A percentile compares a stretch with the other conserved stretches of the same genome.
These are phyloP conservation scores for Halichoerus grypus DNA, from an alignment of 2,113 vertebrate genomes.

Conservation along the genomic window DNA sequence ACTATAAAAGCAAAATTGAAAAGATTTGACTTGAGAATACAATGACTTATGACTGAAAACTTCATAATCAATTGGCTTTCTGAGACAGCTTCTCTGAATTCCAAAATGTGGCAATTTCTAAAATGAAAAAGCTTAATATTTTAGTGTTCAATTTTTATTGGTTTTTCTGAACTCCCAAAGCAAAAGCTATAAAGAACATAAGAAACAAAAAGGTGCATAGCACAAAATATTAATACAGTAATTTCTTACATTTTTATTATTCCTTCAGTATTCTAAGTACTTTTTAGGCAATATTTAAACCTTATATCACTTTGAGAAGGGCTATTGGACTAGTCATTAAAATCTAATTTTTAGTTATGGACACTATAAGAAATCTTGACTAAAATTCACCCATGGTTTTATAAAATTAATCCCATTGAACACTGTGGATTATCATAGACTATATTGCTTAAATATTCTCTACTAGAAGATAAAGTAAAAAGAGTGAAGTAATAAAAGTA, in stretches of 20 bases:
- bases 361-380: conserved; percentile 17
- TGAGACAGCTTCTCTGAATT: conserved; percentile 48
- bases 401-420: conserved; percentile 7
- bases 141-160: conserved; percentile 65
- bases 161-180: conserved; percentile 55
- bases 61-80: conserved; percentile 60
- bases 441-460: conserved; percentile 13
- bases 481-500: not conserved
- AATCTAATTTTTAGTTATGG: conserved; percentile 47
- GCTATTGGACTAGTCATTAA: not conserved
- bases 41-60: conserved; percentile 48
- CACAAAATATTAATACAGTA: conserved; percentile 72
- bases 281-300: conserved; percentile 59
- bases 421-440: not conserved
- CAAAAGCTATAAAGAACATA: conserved; percentile 63
- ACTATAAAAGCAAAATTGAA: conserved; percentile 16
- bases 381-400: conserved; percentile 49
- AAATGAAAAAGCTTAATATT: conserved; percentile 74
- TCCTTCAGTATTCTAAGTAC: not conserved
- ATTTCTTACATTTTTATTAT: conserved; percentile 72
- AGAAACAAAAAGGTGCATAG: conserved; percentile 59
- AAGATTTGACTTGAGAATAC: not conserved
- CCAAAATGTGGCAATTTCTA: conserved; percentile 57
- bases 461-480: not conserved
- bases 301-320: conserved; percentile 15